Percentiles rank a stretch among this genome's conserved stretches.
Conservation (phyloP, 2,888 invertebrate species). For the Ecliptopera silaceata region DNA sequence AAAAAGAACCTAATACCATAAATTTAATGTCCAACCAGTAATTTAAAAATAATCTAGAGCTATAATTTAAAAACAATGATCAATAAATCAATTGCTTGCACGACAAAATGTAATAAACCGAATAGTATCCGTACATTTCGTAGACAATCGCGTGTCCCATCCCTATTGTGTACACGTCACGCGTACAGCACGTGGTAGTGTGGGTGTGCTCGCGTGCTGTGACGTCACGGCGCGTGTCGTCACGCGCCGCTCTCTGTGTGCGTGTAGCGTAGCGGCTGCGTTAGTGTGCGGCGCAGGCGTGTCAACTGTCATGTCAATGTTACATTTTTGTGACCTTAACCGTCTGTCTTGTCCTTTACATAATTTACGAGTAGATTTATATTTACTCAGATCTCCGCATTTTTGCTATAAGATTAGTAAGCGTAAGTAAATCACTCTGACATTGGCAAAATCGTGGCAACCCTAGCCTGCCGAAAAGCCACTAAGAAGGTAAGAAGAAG, state of each 20-base stretch:
- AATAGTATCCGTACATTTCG: constrained; percentile 10
- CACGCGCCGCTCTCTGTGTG: constrained; percentile 52
- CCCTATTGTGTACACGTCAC: constrained; percentile 58
- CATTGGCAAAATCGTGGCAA: too few relatives aligned
- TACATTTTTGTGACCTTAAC: constrained; percentile 83
- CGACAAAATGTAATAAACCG: not conserved
- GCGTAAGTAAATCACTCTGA: too few relatives aligned
- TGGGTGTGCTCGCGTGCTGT: constrained; percentile 78
- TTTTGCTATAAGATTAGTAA: too few relatives aligned
- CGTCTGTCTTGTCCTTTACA: constrained; percentile 66
- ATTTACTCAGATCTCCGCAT: too few relatives aligned
- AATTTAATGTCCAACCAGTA: not conserved
- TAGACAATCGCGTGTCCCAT: constrained; percentile 25
- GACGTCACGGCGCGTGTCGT: constrained; percentile 73
- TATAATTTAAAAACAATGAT: constrained; percentile 8
- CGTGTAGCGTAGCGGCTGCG: constrained; percentile 41
- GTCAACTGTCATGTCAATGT: constrained; percentile 68
- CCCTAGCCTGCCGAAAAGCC: too few relatives aligned
- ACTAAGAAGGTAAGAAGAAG: too few relatives aligned
- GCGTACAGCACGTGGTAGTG: constrained; percentile 63
- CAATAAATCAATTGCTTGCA: constrained; percentile 3
- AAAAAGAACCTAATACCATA: not conserved
- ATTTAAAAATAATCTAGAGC: not conserved
- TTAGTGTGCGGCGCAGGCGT: constrained; percentile 56
- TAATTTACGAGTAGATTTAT: constrained; percentile 35